Base-by-base conservation (phyloP, 2,888 invertebrate genomes). In the Neoaliturus tenellus region DNA sequence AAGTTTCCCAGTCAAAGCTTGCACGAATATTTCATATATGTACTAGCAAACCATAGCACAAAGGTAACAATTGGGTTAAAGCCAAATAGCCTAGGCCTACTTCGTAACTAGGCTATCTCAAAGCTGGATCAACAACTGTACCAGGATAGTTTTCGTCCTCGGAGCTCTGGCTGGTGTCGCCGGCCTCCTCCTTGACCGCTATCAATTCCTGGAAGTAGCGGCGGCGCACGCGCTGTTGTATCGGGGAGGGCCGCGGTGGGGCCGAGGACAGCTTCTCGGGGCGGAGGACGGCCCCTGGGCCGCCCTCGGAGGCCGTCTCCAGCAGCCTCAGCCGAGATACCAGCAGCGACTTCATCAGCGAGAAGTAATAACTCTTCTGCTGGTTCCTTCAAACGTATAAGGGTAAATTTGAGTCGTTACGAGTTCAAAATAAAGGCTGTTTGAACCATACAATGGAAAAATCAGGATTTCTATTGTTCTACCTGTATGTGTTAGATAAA, bases 81-180 rank as follows among this genome's bases (percentile, higher is more conserved):
- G n/a, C n/a, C n/a, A n/a, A n/a, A n/a, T n/a, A n/a, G n/a, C n/a
- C 6, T 35, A 35, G 35, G 35, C 35, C 35, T 35, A 35, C 35
- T 35, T 35, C 6, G 6, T 10, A 35, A 35, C 10, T 35, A 35
- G 10, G 35, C 4, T 35, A 35, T 6, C 10, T 35, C 10, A 6
- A 35, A 35, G 35, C 35, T 35, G 35, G 44, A 44, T 14, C 35
- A 6, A 35, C 35, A 6, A 48, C 48, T 17, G 12, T 51, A 90
- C 90, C 95, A 58, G 95, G 94, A 89, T 94, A 95, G 88, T 94
- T 95, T 87, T 97, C 97, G 91, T 95, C 95, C 86, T 96, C 96
- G 35, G 95, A 95, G 69, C 92, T 91, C 84, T 90, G 91, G 84
- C 94, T 92, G 87, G 91, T 89, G 80, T 95, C 93, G n/a, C 95